Conservation (phyloP, 2,113 vertebrate genomes). For the Rhegmatorhina hoffmannsi region DNA sequence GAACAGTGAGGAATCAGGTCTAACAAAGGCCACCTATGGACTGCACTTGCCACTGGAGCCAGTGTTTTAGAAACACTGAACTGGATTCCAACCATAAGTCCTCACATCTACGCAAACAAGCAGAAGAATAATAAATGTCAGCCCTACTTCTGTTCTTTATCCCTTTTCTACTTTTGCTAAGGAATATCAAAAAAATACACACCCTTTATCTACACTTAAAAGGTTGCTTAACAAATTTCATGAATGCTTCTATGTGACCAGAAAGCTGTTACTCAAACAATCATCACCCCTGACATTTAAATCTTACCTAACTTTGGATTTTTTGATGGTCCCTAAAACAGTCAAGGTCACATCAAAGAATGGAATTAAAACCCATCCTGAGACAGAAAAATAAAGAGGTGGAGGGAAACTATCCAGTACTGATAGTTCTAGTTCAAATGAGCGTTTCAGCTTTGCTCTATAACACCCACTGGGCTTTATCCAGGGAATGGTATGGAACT, state of each 20-base stretch:
- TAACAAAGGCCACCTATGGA: background rate
- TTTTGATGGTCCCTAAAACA: constrained; percentile 31
- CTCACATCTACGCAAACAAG: background rate
- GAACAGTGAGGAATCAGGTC: background rate
- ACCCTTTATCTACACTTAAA: background rate
- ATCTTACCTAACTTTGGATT: background rate
- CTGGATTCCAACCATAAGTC: background rate
- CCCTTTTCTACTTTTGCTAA: constrained; percentile 3
- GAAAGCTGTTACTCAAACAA: background rate
- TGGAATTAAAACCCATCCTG: background rate
- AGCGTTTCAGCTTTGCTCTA: background rate
- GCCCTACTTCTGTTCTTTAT: background rate
- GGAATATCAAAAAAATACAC: background rate
- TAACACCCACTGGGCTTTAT: background rate
- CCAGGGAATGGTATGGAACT: background rate
- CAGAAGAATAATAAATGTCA: background rate
- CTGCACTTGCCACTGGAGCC: background rate
- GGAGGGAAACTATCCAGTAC: background rate
- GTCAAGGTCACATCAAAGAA: background rate
- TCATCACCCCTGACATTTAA: background rate
- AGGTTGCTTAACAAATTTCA: background rate
- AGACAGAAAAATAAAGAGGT: background rate
- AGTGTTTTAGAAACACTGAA: background rate
- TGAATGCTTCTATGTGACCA: background rate
- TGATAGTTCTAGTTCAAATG: background rate